Evolutionary conservation across 2,888 invertebrate species (phyloP), one percentile per base, ranked within the genome.

Genomic region (Hedychridium roseum): DNA sequence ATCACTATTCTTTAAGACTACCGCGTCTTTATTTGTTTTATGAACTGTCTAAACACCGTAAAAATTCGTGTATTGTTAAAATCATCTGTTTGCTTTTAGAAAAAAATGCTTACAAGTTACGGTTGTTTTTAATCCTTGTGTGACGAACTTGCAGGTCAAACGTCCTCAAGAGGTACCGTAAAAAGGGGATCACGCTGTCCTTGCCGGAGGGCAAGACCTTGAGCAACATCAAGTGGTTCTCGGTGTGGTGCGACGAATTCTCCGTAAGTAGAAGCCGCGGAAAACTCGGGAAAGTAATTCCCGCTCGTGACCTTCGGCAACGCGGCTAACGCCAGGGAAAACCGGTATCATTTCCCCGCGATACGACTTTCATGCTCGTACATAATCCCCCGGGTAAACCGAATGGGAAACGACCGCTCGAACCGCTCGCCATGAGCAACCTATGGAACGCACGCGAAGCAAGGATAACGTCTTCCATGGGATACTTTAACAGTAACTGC

Each of bases 241-340:
- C 92, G 7, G 88, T 96, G 26, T 96, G 93, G 92, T 95, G 94
- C 79, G 91, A 93, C 71, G 93, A 94, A 74, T 94, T 89, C 70
- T 84, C 90, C 45, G 94, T 94, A 71, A 87, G 88, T 84, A 66
- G 43, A 20, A 28, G 14, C 41, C 28, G 6, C 9, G n/a, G n/a
- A n/a, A n/a, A n/a, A 4, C n/a, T 17, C 21, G 11, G 3, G n/a
- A 12, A 23, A 12, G 23, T 14, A 38, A 23, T 26, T 9, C 26
- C n/a, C 31, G 57, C 49, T 59, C 58, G 50, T 64, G 58, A 64
- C 64, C 60, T 64, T 64, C 56, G 51, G 9, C 28, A 39, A 36
- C 17, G 23, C 37, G 27, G 39, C 35, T 37, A 34, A 26, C 50
- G 30, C 18, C 32, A 21, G 26, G 21, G 23, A 35, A 53, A 63